Base-by-base conservation (phyloP, 2,888 invertebrate genomes). In the Drosophila borborema region DNA sequence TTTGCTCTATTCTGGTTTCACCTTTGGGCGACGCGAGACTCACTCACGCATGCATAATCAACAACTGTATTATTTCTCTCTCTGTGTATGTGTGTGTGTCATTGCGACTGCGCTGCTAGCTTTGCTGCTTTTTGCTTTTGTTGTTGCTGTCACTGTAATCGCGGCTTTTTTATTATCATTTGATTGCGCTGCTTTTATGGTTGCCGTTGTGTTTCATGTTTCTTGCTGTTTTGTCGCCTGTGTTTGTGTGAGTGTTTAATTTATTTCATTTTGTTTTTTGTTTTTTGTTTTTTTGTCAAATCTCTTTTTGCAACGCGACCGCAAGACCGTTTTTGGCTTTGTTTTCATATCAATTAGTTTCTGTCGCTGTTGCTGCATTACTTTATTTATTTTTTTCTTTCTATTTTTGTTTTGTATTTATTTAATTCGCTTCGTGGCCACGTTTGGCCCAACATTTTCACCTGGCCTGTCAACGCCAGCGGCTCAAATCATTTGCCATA, bases 101-200 rank as follows among this genome's bases (percentile, higher is more conserved):
- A 48, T 45, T 64, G 77, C 56, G 61, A 51, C 59, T 45, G 69
- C 67, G 69, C 67, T 67, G 67, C 69, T 41, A 68, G 49, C 69
- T 56, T 49, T 56, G 56, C 41, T 62, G 61, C 54, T 54, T 54
- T 46, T 41, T 69, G 31, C 41, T 58, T 9, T 43, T 45, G 64
- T 43, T 67, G 51, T 51, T 54, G 68, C 58, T 77, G 74, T 67
- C 73, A 68, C 64, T 74, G 75, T 74, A 74, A 78, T 83, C 74
- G 90, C 83, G 74, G 81, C 82, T 82, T 80, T 89, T 90, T 89
- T 86, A 86, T 90, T 86, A 86, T 86, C 86, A 88, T 89, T 90
- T 86, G 90, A 89, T 86, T 89, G 90, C 74, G 79, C 75, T 88
- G 80, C 86, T 82, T 88, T 86, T 82, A 84, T 81, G 77, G 82